Base-by-base conservation (phyloP, 2,113 vertebrate species). In the Clarias macrocephalus region DNA sequence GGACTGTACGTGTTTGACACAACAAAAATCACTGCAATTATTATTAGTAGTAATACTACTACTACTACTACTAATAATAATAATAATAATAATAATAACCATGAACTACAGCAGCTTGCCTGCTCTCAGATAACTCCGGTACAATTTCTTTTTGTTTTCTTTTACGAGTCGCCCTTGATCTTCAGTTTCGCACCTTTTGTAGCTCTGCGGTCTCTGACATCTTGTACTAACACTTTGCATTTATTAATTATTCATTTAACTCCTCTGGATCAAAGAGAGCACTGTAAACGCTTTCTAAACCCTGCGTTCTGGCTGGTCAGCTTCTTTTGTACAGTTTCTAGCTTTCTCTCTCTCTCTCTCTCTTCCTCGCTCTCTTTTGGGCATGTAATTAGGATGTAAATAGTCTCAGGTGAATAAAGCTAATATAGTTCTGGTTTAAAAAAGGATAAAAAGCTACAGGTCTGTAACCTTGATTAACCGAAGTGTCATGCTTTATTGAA, bases 161-260 rank as follows among this genome's bases (percentile, higher is more conserved):
- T 16, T 16, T 7, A 77, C 30, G 5, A 33, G 19, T 30, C 21
- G 42, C 87, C 48, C 76, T 21, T 72, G 21, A 28, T 21, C 62
- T 30, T 33, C 57, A 72, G 62, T 63, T 84, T 77, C 59, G 33
- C 84, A 86, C 82, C 81, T 86, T 86, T 76, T 56, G 48, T 57
- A 80, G 11, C 66, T 52, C 42, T 62, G n/a, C 25, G 68, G 63
- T 77, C 80, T 60, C 62, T 70, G 72, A 70, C 88, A 85, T 76
- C 85, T 83, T 84, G 85, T 83, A 86, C 62, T 59, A 86, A 86
- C 86, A 80, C 80, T 85, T 90, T 76, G 75, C 56, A 28, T 30
- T 57, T 81, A 84, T 91, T 86, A 88, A 88, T 88, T 89, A 91
- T 91, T 91, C 80, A 91, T 88, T 80, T 68, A 85, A 83, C 65